Evolutionary conservation across 2,888 invertebrate species (phyloP).

Genomic region (Drosophila borealis): DNA sequence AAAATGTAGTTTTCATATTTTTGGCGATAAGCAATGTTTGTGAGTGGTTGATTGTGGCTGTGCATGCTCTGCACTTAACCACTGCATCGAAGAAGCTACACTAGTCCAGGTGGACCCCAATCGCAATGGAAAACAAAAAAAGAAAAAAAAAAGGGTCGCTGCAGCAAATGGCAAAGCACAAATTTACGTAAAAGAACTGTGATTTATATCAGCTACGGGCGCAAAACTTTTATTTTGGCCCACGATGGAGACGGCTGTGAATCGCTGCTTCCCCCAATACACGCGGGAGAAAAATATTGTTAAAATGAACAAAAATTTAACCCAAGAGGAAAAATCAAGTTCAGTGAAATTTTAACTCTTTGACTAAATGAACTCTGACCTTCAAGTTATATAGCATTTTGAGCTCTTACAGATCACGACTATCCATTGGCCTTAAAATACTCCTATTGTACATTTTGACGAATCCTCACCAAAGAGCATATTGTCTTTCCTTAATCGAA

Average conservation of each 20-base stretch:
- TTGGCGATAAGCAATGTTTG: constrained; percentile 61
- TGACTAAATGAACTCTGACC: no score
- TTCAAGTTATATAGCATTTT: no score
- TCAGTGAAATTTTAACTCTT: no score
- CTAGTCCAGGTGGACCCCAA: constrained; percentile 56
- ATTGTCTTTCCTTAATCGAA: no score
- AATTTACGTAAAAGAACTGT: constrained; percentile 85
- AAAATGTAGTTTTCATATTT: constrained; percentile 80
- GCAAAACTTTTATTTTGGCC: constrained; percentile 80
- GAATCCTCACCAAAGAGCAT: no score
- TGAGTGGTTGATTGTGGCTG: constrained; percentile 24
- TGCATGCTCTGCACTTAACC: constrained; percentile 67
- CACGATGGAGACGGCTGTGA: constrained; percentile 43
- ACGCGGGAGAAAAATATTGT: constrained; percentile 20
- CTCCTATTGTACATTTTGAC: no score
- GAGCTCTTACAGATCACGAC: no score
- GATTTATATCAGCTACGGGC: constrained; percentile 79
- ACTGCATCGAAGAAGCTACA: constrained; percentile 33
- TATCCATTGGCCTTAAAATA: no score
- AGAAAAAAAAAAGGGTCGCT: constrained; percentile 44
- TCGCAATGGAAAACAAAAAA: constrained; percentile 29
- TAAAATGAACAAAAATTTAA: no score
- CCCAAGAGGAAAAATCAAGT: no score
- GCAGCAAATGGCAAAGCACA: constrained; percentile 82
- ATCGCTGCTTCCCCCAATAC: constrained; percentile 23